phyloP scores from a whole-genome alignment of 1,140 invertebrate species.

The Acromyrmex heyeri region DNA sequence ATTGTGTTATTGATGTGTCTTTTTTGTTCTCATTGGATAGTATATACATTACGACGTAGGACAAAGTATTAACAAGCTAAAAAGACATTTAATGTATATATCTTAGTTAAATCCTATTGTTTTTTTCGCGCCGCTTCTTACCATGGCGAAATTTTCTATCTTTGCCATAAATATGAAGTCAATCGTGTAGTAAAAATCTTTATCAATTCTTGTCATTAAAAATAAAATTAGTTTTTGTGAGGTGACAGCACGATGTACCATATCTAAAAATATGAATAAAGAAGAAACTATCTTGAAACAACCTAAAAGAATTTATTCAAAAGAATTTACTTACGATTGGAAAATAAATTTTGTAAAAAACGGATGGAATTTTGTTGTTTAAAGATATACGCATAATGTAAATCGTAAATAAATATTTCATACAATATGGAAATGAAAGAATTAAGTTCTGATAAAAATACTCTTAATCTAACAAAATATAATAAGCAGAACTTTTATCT shows the following conservation, averaged over 20 bases:
- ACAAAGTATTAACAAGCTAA: conserved; percentile 49
- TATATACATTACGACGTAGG: conserved; percentile 47
- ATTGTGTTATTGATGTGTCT: background rate
- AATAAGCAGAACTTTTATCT: background rate
- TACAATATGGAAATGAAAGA: background rate
- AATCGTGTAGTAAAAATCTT: conserved; percentile 20
- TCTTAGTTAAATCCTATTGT: background rate
- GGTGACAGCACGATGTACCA: conserved; percentile 45
- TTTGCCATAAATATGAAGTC: conserved; percentile 49
- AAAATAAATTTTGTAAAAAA: background rate
- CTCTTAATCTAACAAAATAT: background rate
- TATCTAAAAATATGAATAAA: conserved; percentile 25
- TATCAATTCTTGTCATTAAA: conserved; percentile 56
- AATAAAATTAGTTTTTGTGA: conserved; percentile 65
- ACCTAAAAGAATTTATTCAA: background rate
- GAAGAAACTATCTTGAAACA: background rate
- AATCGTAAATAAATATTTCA: background rate
- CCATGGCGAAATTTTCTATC: conserved; percentile 59
- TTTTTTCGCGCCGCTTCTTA: conserved; percentile 35
- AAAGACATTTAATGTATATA: conserved; percentile 18
- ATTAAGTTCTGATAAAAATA: background rate
- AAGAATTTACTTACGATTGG: background rate
- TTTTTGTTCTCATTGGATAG: conserved; percentile 11
- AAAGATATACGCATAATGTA: background rate
- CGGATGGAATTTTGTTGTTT: background rate